Conservation (phyloP, 1,140 invertebrate species). For the Apis cerana region DNA sequence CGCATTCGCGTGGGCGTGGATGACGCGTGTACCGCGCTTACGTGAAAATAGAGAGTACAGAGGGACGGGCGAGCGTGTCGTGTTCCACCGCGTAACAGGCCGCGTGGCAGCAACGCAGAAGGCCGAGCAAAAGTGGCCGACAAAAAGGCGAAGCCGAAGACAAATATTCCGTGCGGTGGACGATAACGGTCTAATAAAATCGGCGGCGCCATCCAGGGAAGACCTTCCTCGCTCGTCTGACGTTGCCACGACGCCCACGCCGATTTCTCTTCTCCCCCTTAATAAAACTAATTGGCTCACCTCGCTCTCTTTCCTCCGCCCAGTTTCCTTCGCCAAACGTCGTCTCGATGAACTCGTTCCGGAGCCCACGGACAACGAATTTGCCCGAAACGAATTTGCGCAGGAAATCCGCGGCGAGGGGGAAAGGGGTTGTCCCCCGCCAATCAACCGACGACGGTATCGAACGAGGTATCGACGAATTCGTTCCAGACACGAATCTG, state of each 20-base stretch:
- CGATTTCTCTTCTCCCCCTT: constrained; percentile 23
- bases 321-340: constrained; percentile 24
- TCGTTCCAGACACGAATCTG: background rate
- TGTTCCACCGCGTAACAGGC: background rate
- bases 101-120: constrained; percentile 20
- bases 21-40: background rate
- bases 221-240: constrained; percentile 48
- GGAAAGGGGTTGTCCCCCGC: background rate
- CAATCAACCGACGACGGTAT: background rate
- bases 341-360: background rate
- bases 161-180: constrained; percentile 57
- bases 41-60: background rate
- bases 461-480: background rate
- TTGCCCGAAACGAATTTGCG: constrained; percentile 10
- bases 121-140: constrained; percentile 12
- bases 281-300: constrained; percentile 61
- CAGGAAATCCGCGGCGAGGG: background rate
- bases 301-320: constrained; percentile 26
- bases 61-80: no score
- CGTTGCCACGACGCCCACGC: constrained; percentile 10
- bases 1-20: background rate
- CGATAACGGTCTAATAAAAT: constrained; percentile 71
- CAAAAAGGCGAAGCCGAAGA: constrained; percentile 46
- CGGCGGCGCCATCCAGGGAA: constrained; percentile 46
- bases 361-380: background rate